These are phyloP conservation scores for Drosophila phalerata DNA, from an alignment of 2,888 invertebrate genomes.

Conservation along the genomic window DNA sequence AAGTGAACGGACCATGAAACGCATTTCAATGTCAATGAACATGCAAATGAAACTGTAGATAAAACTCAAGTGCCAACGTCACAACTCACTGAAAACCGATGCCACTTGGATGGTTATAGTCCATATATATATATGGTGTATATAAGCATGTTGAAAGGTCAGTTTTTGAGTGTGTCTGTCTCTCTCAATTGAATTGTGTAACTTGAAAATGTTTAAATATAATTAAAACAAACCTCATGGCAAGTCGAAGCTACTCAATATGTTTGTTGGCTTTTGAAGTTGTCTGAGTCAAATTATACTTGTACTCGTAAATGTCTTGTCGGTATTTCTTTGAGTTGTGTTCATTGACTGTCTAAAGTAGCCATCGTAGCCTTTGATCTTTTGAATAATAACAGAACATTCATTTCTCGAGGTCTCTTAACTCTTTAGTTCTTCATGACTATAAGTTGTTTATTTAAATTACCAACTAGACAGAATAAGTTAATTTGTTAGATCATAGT, in stretches of 20 bases:
- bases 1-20: constrained; percentile 78
- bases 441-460: neutral
- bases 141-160: constrained; percentile 54
- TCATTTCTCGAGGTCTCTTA: constrained; percentile 3
- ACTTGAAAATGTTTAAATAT: constrained; percentile 59
- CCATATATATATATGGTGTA: constrained; percentile 3
- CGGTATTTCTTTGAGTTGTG: constrained; percentile 45
- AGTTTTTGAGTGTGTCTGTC: constrained; percentile 17
- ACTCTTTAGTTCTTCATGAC: neutral
- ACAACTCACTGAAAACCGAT: constrained; percentile 24
- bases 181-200: constrained; percentile 68
- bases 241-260: constrained; percentile 43
- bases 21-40: constrained; percentile 75
- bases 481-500: no score
- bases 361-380: constrained; percentile 66
- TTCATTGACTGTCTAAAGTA: constrained; percentile 28
- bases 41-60: constrained; percentile 57
- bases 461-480: neutral
- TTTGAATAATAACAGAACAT: constrained; percentile 47
- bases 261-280: constrained; percentile 54
- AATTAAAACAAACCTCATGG: constrained; percentile 56
- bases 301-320: constrained; percentile 33
- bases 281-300: constrained; percentile 33
- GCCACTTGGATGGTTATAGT: constrained; percentile 28
- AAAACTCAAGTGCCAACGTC: constrained; percentile 34